Conservation (phyloP, 35 echinoderm and acorn worm genomes). For the Heliocidaris erythrogramma region DNA sequence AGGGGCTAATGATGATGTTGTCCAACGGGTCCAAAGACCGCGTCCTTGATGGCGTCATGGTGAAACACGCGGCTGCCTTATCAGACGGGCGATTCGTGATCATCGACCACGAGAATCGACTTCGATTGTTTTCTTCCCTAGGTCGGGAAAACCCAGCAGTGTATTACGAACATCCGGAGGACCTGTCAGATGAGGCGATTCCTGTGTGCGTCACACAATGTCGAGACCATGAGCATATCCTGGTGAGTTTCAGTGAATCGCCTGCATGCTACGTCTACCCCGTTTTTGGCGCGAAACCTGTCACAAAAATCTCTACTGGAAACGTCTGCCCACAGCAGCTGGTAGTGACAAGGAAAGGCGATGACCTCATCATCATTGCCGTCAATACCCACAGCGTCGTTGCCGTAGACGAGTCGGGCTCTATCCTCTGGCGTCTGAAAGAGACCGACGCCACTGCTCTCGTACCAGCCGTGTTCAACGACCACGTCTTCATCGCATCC, state of each 20-base stretch:
- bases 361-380: background rate
- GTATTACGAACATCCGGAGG: background rate
- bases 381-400: background rate
- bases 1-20: background rate
- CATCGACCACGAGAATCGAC: slow-evolving; percentile 28
- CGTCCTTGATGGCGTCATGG: slow-evolving; percentile 25
- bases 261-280: slow-evolving; percentile 30
- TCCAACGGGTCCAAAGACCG: slow-evolving; percentile 22
- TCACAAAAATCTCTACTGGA: background rate
- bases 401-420: background rate
- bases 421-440: background rate
- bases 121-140: background rate
- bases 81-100: slow-evolving; percentile 32
- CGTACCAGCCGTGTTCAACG: background rate
- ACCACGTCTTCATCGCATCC: slow-evolving; percentile 34
- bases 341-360: background rate
- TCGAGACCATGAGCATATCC: background rate
- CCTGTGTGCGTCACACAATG: slow-evolving; percentile 31
- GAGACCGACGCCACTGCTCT: background rate
- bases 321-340: slow-evolving; percentile 6
- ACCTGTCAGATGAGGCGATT: background rate
- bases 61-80: slow-evolving; percentile 11
- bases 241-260: background rate
- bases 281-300: background rate
- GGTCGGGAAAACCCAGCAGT: background rate